Percentiles rank a stretch among this genome's conserved stretches.
These are phyloP conservation scores for Aphaenogaster floridana DNA, from an alignment of 1,140 invertebrate genomes.

Conservation along the genomic window DNA sequence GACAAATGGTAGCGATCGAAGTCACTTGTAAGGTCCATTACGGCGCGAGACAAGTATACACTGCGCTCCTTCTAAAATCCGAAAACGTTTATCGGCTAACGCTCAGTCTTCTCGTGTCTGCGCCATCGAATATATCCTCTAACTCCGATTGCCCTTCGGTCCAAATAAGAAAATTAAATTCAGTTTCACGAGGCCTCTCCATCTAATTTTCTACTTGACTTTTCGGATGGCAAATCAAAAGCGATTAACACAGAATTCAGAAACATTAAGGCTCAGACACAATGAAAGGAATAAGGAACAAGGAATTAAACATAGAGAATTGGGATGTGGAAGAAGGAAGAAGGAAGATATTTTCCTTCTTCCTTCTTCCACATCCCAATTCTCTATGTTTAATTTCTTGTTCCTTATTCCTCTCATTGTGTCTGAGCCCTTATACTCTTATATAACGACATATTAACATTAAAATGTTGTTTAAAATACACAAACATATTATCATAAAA, in stretches of 20 bases:
- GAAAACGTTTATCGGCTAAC: constrained; percentile 69
- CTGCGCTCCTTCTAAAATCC: constrained; percentile 58
- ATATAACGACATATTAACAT: neutral
- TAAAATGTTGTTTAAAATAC: neutral
- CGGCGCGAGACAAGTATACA: constrained; percentile 58
- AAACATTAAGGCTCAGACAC: no score
- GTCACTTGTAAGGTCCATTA: constrained; percentile 65
- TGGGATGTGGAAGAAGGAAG: no score
- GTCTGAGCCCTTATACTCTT: no score
- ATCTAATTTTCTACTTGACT: constrained; percentile 42
- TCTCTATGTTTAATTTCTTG: no score
- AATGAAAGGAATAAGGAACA: no score
- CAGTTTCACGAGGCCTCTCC: constrained; percentile 20
- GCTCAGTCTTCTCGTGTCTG: constrained; percentile 59
- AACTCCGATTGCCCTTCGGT: constrained; percentile 18
- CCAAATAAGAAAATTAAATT: constrained; percentile 57
- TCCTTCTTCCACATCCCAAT: no score
- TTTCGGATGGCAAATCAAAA: neutral
- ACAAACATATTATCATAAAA: neutral
- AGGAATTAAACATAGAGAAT: no score
- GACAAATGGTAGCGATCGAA: constrained; percentile 64
- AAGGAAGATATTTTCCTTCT: no score
- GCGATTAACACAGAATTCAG: neutral
- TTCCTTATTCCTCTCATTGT: no score
- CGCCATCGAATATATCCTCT: constrained; percentile 50